A percentile compares a stretch with the other conserved stretches of the same genome.
phyloP scores from a whole-genome alignment of 1,140 invertebrate genomes.

The Nebria ingens region DNA sequence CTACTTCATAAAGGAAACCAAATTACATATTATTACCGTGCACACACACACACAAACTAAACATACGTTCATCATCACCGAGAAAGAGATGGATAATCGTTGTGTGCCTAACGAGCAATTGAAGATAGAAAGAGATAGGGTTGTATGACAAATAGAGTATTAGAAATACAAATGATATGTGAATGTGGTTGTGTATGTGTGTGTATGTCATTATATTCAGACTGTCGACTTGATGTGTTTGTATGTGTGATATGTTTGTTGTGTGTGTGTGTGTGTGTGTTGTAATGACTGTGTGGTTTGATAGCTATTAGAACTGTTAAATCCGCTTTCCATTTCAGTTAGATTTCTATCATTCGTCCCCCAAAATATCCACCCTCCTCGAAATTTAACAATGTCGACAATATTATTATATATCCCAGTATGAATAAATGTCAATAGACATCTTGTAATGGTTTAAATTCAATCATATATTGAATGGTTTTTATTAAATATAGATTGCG shows the following conservation, averaged over 20 bases:
- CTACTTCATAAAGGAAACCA: not conserved
- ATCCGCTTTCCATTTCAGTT: not conserved
- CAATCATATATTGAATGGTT: too few species aligned
- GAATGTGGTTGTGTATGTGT: too few species aligned
- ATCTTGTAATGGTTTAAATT: too few species aligned
- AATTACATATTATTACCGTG: conserved; percentile 1
- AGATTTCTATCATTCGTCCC: not conserved
- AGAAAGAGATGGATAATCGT: not conserved
- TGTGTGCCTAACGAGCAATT: too few species aligned
- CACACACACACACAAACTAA: not conserved
- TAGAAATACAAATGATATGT: too few species aligned
- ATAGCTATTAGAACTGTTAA: not conserved
- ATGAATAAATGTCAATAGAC: too few species aligned
- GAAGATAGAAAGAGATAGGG: too few species aligned
- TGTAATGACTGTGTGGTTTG: not conserved
- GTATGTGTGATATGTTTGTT: not conserved
- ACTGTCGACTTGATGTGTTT: not conserved
- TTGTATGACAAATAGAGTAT: not conserved
- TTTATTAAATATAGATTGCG: too few species aligned
- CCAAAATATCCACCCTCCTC: too few species aligned
- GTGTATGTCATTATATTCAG: not conserved
- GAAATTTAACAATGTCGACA: not conserved
- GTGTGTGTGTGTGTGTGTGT: not conserved
- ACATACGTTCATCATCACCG: not conserved
- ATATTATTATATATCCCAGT: too few species aligned